Percentiles rank a stretch among this genome's conserved stretches.
Evolutionary conservation across 37 sponge, comb jelly and placozoan species (phyloP).

Genomic region (Cliona cf. orientalis): DNA sequence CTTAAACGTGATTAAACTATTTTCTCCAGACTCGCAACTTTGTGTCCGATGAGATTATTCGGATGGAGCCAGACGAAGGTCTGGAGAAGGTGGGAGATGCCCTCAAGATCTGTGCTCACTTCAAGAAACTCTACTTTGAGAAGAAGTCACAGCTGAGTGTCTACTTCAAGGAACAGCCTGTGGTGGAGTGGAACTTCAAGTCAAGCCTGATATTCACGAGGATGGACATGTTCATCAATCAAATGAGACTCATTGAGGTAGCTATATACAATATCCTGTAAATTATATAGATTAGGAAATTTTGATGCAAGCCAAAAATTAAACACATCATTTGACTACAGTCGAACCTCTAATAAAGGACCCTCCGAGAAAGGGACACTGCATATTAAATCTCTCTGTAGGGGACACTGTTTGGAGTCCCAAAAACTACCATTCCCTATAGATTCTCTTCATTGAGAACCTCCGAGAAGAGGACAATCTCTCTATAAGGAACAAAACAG

Average conservation of each 20-base stretch:
- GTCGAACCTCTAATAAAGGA: too few species aligned
- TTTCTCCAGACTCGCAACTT: conserved; percentile 59
- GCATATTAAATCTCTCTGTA: not conserved
- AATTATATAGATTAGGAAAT: too few species aligned
- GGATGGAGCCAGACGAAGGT: conserved; percentile 92
- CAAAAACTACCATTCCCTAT: not conserved
- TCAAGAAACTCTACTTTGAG: conserved; percentile 55
- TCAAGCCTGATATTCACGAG: conserved; percentile 77
- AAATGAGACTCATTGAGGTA: conserved; percentile 72
- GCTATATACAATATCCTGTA: not conserved
- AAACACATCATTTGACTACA: too few species aligned
- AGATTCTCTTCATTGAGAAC: not conserved
- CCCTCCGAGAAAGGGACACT: too few species aligned
- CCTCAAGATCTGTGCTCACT: conserved; percentile 65
- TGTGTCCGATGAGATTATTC: conserved; percentile 90
- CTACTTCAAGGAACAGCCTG: conserved; percentile 86
- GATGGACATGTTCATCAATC: conserved; percentile 69
- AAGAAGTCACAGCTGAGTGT: conserved; percentile 48
- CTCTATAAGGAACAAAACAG: too few species aligned
- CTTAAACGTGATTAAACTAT: too few species aligned
- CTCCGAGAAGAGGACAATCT: too few species aligned
- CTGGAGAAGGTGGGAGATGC: conserved; percentile 79
- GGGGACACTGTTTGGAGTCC: too few species aligned
- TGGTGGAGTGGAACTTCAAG: conserved; percentile 87
- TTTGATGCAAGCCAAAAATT: too few species aligned